Evolutionary conservation across 2,113 vertebrate genomes (phyloP).

Genomic region (Camelus dromedarius): DNA sequence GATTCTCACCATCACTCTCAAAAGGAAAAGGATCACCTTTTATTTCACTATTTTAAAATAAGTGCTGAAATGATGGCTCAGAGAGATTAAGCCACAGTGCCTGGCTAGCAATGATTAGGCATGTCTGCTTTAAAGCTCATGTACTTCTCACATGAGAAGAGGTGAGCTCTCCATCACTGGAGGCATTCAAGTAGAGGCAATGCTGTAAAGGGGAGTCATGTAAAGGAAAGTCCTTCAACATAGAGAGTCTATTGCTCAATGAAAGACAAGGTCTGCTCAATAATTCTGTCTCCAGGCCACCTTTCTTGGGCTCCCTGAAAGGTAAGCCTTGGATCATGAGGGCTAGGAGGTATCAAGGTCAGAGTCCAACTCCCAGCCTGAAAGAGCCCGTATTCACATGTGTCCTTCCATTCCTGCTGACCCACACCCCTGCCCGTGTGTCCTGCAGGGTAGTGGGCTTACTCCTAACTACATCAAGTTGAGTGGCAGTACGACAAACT

Average conservation of each 20-base stretch:
- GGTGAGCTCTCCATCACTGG: not conserved
- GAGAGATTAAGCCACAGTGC: not conserved
- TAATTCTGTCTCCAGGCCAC: not conserved
- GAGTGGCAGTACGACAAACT: not conserved
- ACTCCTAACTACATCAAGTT: not conserved
- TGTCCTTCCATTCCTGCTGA: not conserved
- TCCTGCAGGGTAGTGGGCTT: not conserved
- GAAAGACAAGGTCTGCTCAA: not conserved
- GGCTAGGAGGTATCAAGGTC: not conserved
- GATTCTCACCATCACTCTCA: not conserved
- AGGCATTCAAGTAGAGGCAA: slow-evolving; percentile 18
- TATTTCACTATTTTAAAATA: not conserved
- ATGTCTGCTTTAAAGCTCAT: not conserved
- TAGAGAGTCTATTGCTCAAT: not conserved
- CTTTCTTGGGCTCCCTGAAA: not conserved
- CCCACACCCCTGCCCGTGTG: not conserved
- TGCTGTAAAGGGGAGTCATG: not conserved
- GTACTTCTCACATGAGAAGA: not conserved
- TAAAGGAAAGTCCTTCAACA: not conserved
- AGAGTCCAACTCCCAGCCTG: not conserved
- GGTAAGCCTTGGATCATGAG: not conserved
- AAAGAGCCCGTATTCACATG: not conserved
- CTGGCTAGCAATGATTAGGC: not conserved
- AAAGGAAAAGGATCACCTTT: not conserved
- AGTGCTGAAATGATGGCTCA: not conserved